Percentiles rank a stretch among this genome's conserved stretches.
Evolutionary conservation across 2,113 vertebrate species (phyloP).

Genomic region (Heterocephalus glaber): DNA sequence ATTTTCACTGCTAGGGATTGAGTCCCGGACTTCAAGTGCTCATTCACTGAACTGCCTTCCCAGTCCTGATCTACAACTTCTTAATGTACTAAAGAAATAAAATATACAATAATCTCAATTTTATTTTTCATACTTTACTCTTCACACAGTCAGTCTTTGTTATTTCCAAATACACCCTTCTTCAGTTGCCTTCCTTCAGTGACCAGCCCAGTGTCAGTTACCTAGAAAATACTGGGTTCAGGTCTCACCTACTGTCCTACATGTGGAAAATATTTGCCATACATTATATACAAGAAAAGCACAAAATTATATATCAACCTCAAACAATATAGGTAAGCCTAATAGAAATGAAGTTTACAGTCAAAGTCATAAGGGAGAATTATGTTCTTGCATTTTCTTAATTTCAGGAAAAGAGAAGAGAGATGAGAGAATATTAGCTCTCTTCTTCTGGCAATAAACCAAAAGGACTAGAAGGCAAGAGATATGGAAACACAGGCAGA

Average conservation of each 20-base stretch:
- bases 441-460: neutral
- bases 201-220: neutral
- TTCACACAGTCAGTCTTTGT: neutral
- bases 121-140: neutral
- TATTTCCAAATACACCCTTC: neutral
- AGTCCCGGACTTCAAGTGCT: neutral
- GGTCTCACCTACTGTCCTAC: neutral
- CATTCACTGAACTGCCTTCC: neutral
- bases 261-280: neutral
- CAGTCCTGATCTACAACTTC: neutral
- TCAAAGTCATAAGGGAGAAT: neutral
- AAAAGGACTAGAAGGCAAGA: neutral
- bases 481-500: neutral
- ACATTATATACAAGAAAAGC: neutral
- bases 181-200: neutral
- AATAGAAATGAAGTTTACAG: neutral
- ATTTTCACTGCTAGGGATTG: neutral
- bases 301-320: neutral
- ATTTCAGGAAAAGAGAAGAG: slow-evolving; percentile 8
- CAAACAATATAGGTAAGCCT: neutral
- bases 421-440: neutral
- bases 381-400: slow-evolving; percentile 18
- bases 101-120: neutral
- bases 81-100: neutral
- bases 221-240: neutral